Base-by-base conservation (phyloP, 2,113 vertebrate genomes). In the Seriola quinqueradiata region DNA sequence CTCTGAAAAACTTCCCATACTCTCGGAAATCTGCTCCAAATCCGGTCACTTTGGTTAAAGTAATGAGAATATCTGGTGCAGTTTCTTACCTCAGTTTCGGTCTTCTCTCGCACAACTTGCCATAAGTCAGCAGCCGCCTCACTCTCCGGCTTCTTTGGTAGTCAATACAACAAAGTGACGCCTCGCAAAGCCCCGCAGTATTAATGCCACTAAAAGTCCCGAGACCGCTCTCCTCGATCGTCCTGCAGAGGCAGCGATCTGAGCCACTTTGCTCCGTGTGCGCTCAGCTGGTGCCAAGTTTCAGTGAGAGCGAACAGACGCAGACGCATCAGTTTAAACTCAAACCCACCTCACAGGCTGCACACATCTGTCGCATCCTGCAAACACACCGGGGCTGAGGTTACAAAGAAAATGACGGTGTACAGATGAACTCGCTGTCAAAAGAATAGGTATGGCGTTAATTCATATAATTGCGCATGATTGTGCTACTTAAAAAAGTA, bases 11-110 rank as follows among this genome's bases (percentile, higher is more conserved):
- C 28, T 9, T 9, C 19, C 4, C 6, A 19, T 17, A 23, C 3
- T 38, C 46, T 28, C 28, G 28, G 28, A 28, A 28, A 28, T 28
- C 28, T 28, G 28, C 28, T 28, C 28, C 28, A 28, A 28, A 28
- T 19, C 3, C 5, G 23, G 5, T 59, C 36, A 54, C 14, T 60
- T 76, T n/a, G 14, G 46, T 13, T 25, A 50, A 12, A 46, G 2
- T 12, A 1, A 9, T 1, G 9, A 0, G 1, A 10, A 42, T 38
- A 48, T 42, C 5, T 7, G 10, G 0, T 5, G 2, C 13, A 34
- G 0, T 48, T 50, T 4, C 85, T 90, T 84, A 92, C 89, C 91
- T 90, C 82, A 55, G 40, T 19, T 66, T 44, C 40, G 54, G 1
- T 75, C 42, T 25, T 71, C 54, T 67, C 28, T 52, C 21, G 8